Base-by-base conservation (phyloP, 2,888 invertebrate species). In the Scaptomyza parva region DNA sequence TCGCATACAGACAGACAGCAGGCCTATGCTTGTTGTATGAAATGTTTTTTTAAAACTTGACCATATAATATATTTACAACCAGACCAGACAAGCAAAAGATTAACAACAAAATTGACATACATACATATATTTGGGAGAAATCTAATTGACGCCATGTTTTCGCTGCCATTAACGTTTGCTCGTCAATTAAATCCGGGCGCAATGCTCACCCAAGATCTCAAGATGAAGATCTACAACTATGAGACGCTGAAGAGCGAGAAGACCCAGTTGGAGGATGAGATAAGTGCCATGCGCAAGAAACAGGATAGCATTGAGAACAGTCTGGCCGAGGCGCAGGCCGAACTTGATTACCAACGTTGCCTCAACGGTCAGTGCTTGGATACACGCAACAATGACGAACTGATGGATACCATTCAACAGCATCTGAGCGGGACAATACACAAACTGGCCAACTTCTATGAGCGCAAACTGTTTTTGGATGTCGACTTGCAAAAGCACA, bases 151-250 rank as follows among this genome's bases (percentile, higher is more conserved):
- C 18, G n/a, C 33, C 8, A 82, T 82, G 82, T 41, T 48, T 20
- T 14, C 37, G 3, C 28, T 51, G 37, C 37, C 70, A 9, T 39
- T 30, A 9, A 18, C 37, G 2, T 86, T 82, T 22, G 54, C 41
- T 2, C 78, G 86, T 17, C 55, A 76, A 14, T 50, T 82, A 3
- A 76, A 76, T 26, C 76, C 86, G 3, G 86, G 86, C 3, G 73
- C 62, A n/a, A 66, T 76, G 0, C 47, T 83, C 11, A 63, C 52
- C 20, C 68, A 64, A 11, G 80, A 82, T 18, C 37, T 86, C 0
- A 70, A 50, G 5, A 61, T 78, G 39, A 66, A 86, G 33, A 78
- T 82, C 5, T 52, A 28, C 4, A 52, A 48, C 8, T 83, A 65
- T 12, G 72, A 80, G n/a, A 12, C 50, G 14, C 51, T 78, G 20